Evolutionary conservation across 2,888 invertebrate genomes (phyloP), one percentile per base, ranked within the genome.

Genomic region (Crepidodera aurea): DNA sequence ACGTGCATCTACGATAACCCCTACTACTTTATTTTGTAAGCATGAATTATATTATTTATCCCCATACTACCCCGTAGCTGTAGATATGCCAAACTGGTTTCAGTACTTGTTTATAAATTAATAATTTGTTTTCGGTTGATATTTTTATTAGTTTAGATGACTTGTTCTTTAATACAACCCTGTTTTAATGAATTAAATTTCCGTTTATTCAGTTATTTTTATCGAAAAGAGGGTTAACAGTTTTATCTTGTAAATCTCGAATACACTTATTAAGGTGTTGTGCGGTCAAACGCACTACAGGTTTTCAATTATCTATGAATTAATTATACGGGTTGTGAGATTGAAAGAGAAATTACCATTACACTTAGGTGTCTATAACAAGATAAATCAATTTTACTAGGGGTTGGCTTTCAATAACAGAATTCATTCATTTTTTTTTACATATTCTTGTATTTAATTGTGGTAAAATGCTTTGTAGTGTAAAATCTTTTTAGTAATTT

Each of bases 281-380:
- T 46, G 48, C 48, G 48, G 57, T 57, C 48, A 57, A 57, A 57
- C 48, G 27, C n/a, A n/a, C 48, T 57, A 57, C 48, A 57, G 57
- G 48, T 57, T 57, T 50, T 57, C 57, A 57, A 57, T 57, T 57
- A 57, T 48, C 57, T 44, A 57, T 57, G 57, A 50, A 57, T 57
- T 57, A 57, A 57, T 57, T 57, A 57, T 57, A 57, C 57, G 48
- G 57, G 48, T 50, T 57, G 39, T 48, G 57, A 57, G 57, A 57
- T 57, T 57, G 57, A 48, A 57, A 54, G 42, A 42, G 13, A 54
- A 42, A 16, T 27, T 40, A 29, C 54, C 54, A 29, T 54, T 54
- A 54, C 54, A 54, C 48, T 50, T 42, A 42, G 13, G 25, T 18
- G 48, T 48, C 50, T 50, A 48, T 37, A 46, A 34, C n/a, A 39